Evolutionary conservation across 2,113 vertebrate genomes (phyloP), one percentile per base, ranked within the genome.

Genomic region (Pycnonotus jocosus): DNA sequence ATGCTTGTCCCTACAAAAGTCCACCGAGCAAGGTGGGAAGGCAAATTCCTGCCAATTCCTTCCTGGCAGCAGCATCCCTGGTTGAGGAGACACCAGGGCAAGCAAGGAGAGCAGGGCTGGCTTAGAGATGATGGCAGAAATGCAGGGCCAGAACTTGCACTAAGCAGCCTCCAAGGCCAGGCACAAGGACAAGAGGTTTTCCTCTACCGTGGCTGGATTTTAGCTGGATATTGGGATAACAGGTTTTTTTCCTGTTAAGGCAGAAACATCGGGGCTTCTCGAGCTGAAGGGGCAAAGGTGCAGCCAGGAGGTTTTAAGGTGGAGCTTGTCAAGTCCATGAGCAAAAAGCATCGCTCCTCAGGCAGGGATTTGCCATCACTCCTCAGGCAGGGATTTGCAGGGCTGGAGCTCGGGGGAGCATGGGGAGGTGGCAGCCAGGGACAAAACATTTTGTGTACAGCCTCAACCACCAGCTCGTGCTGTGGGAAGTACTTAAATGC

Each of bases 361-460:
- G 73, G 24, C 71, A 42, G 45, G 56, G 60, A 56, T 78, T 44
- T 74, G 12, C 37, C n/a, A n/a, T n/a, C n/a, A 0, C 22, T 79
- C 11, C 65, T 45, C 1, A 2, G 77, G 30, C 70, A 40, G 44
- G 54, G 58, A 54, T 77, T 42, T 72, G 12, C 35, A 22, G 65
- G 50, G 78, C 3, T 10, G 74, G 24, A 64, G 35, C 44, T 42
- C 0, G 0, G 57, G 20, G 51, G 12, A 30, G 5, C 0, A 0
- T 0, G 10, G 21, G 31, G 50, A 73, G 19, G 22, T 10, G 27
- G 45, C 0, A 13, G 42, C 15, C 21, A 40, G 27, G 28, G 65
- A 17, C 4, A 19, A 45, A 44, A 28, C 1, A 1, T 19, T 71
- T 17, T 7, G 14, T 33, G 24, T 18, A 11, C 4, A 0, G 10